Conservation (phyloP, 2,113 vertebrate genomes). For the Leiothrix lutea region DNA sequence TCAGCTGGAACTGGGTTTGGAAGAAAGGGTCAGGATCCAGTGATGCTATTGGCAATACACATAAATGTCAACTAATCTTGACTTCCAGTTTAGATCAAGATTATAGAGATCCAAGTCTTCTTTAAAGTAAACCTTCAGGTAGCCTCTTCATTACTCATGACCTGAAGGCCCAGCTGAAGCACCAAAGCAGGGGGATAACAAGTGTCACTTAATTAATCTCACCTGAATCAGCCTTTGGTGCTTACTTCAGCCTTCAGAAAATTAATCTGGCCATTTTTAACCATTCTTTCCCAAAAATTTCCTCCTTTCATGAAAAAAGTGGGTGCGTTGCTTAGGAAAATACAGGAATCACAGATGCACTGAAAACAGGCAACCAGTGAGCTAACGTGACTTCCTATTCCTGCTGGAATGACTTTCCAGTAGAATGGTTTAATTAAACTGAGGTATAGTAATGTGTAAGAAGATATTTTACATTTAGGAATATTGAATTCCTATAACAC, state of each 20-base stretch:
- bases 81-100: background rate
- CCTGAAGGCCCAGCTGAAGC: background rate
- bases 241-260: background rate
- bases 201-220: background rate
- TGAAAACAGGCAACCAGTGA: background rate
- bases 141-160: background rate
- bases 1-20: rapidly evolving
- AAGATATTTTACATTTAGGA: background rate
- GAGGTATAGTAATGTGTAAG: background rate
- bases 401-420: background rate
- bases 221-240: background rate
- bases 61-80: background rate
- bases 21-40: background rate
- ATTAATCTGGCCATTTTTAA: background rate
- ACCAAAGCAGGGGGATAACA: background rate
- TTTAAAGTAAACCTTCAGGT: background rate
- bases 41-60: background rate
- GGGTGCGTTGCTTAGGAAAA: background rate
- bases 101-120: background rate
- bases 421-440: background rate
- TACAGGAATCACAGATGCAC: background rate
- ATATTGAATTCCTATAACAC: background rate
- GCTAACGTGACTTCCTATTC: rapidly evolving
- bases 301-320: background rate
- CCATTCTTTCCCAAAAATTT: background rate